These are phyloP conservation scores for Euspilapteryx auroguttella DNA, from an alignment of 2,888 invertebrate species.

Conservation along the genomic window DNA sequence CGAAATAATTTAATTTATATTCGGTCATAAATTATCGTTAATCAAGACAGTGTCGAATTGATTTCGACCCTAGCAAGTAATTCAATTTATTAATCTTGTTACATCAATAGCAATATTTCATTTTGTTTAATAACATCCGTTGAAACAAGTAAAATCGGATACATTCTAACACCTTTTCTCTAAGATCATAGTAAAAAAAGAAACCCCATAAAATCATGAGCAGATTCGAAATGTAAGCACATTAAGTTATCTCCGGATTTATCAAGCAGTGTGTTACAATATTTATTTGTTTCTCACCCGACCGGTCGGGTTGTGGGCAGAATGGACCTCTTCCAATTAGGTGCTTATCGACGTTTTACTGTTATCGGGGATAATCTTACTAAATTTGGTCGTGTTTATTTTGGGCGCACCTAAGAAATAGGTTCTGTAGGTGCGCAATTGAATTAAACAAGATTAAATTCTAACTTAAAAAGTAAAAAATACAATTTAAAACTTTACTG, in stretches of 20 bases:
- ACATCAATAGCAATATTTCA: too few relatives aligned
- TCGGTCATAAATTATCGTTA: too few relatives aligned
- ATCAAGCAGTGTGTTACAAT: constrained; percentile 53
- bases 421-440: not conserved
- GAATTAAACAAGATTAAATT: too few relatives aligned
- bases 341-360: constrained; percentile 61
- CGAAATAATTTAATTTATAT: too few relatives aligned
- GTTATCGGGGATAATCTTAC: constrained; percentile 47
- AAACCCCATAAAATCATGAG: constrained; percentile 54
- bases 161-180: too few relatives aligned
- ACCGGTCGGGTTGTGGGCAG: constrained; percentile 32
- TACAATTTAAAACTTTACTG: too few relatives aligned
- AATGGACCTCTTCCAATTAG: constrained; percentile 57
- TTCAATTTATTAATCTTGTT: too few relatives aligned
- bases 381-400: constrained; percentile 26
- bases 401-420: constrained; percentile 17
- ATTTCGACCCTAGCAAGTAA: too few relatives aligned
- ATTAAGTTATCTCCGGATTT: constrained; percentile 56
- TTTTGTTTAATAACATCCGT: too few relatives aligned
- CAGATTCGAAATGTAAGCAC: constrained; percentile 59
- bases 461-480: too few relatives aligned
- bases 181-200: constrained; percentile 2
- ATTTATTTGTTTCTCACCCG: constrained; percentile 56
- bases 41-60: too few relatives aligned
- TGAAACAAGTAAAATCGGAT: too few relatives aligned